Evolutionary conservation across 2,888 invertebrate species (phyloP), one percentile per base, ranked within the genome.

Genomic region (Atethmia centrago): DNA sequence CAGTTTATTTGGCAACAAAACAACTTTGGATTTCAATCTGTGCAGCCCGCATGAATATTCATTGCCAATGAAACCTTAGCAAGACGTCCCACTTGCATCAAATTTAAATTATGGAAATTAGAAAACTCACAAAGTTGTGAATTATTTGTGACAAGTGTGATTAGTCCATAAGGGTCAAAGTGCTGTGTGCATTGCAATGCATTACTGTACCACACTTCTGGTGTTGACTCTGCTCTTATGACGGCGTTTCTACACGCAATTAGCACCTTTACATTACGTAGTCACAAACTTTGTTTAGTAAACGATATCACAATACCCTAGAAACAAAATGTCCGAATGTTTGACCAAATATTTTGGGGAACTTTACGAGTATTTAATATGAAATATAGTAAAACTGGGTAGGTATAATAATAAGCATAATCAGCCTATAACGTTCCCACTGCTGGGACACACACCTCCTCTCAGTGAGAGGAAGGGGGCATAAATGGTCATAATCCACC

Each of bases 191-290:
- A 69, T 74, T 83, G 59, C 55, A 74, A 79, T 67, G 71, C 85
- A 62, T 69, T 71, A 72, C 74, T 86, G 78, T 75, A 84, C 65
- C 71, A 67, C 63, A 70, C 74, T 78, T 76, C 59, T 78, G 79
- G 56, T 88, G 78, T 88, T 86, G 85, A 88, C 85, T 76, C 25
- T 85, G 74, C 83, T 82, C 79, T 80, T 73, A 76, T 77, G 80
- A 75, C 77, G 84, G 74, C 77, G 79, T 88, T 88, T 87, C 87
- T 80, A 77, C 85, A 88, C 74, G 73, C 83, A 87, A 87, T 90
- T 90, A 89, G 62, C 88, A 87, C 86, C 84, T 77, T 66, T 28
- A 71, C 70, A 79, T 82, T 82, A 82, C 83, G 70, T 73, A 80
- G 73, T 51, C 49, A 79, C 80, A 40, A 74, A 82, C 73, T 71